Evolutionary conservation across 2,888 invertebrate genomes (phyloP).

Genomic region (Hypomecis punctinalis): DNA sequence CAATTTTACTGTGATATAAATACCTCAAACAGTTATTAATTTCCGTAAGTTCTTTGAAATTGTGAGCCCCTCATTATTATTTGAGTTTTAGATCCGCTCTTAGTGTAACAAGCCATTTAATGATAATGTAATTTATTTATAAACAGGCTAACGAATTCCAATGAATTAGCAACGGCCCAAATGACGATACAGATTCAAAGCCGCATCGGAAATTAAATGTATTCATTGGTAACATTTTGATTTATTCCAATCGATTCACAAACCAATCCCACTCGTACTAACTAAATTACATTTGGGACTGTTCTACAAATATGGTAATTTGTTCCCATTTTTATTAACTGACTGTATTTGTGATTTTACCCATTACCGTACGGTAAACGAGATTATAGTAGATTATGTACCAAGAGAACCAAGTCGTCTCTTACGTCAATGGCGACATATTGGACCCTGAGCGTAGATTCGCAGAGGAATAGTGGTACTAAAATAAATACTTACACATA

Average conservation of each 20-base stretch:
- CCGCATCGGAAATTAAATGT: conserved; percentile 69
- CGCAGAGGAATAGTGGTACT: no score
- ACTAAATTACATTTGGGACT: conserved; percentile 36
- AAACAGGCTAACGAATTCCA: conserved; percentile 49
- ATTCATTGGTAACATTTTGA: conserved; percentile 66
- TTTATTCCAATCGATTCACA: conserved; percentile 56
- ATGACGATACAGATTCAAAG: conserved; percentile 60
- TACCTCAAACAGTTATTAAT: not conserved
- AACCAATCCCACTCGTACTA: conserved; percentile 46
- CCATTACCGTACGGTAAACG: no score
- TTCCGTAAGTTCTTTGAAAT: conserved; percentile 2
- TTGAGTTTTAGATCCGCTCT: conserved; percentile 4
- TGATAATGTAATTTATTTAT: conserved; percentile 55
- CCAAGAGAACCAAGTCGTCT: no score
- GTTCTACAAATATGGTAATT: conserved; percentile 29
- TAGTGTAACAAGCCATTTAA: conserved; percentile 12
- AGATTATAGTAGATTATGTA: conserved; percentile 3
- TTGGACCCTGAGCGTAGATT: no score
- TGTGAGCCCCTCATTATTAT: not conserved
- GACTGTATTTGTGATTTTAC: not conserved
- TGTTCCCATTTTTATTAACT: no score
- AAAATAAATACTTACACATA: no score
- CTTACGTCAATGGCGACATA: no score
- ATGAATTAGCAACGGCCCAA: conserved; percentile 56
- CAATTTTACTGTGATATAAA: not conserved